These are phyloP conservation scores for Scaptomyza tumidula DNA, from an alignment of 2,888 invertebrate species.

Conservation along the genomic window DNA sequence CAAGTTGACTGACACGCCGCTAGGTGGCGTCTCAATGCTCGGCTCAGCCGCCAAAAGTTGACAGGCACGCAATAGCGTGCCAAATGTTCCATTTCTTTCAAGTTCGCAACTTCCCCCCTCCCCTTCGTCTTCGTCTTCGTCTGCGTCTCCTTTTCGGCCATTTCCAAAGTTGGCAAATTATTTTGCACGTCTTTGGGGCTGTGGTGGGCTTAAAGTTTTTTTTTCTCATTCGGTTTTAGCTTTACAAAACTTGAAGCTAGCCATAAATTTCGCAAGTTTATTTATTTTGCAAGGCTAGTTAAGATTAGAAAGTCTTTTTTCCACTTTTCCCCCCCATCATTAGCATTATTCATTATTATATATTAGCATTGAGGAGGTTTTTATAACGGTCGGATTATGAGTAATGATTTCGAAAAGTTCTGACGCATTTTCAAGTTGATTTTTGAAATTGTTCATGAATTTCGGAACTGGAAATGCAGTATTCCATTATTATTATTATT, in stretches of 20 bases:
- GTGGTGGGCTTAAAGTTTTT: slow-evolving; percentile 38
- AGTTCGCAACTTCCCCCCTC: slow-evolving; percentile 5
- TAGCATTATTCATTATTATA: background rate
- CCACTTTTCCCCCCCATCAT: background rate
- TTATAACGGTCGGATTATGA: background rate
- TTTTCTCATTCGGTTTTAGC: slow-evolving; percentile 13
- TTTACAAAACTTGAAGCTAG: slow-evolving; percentile 11
- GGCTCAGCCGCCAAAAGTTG: slow-evolving; percentile 28
- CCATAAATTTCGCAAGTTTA: slow-evolving; percentile 16
- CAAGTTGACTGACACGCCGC: slow-evolving; percentile 52
- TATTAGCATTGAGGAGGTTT: background rate
- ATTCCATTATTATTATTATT: no score
- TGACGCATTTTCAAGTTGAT: no score
- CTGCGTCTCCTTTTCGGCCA: no score
- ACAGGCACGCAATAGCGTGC: slow-evolving; percentile 53
- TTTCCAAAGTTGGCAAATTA: slow-evolving; percentile 42
- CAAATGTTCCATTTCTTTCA: slow-evolving; percentile 18
- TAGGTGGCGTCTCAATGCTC: slow-evolving; percentile 45
- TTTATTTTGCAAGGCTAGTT: background rate
- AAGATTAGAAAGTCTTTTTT: slow-evolving; percentile 1
- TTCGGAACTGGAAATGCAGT: no score
- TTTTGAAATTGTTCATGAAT: no score
- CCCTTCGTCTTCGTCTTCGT: no score
- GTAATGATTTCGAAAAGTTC: no score
- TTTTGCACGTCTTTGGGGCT: slow-evolving; percentile 37